Percentiles rank a stretch among this genome's conserved stretches.
Evolutionary conservation across 2,797 vertebrate genomes (phyloP).

Genomic region (Babyrousa celebensis): DNA sequence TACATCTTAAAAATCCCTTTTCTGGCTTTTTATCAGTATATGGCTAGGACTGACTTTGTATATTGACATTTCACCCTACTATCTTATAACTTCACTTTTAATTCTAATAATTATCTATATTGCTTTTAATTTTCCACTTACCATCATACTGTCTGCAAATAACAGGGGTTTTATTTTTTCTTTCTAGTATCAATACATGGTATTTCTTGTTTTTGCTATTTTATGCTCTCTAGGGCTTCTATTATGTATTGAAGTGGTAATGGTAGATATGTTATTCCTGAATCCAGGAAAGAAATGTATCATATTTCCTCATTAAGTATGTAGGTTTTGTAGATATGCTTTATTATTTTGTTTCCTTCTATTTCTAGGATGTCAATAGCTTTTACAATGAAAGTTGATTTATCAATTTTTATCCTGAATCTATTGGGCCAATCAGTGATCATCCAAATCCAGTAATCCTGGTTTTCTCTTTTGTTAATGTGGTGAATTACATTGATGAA

Average conservation of each 20-base stretch:
- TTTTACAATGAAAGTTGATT: background rate
- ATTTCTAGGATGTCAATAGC: background rate
- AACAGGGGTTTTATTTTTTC: background rate
- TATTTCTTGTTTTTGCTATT: constrained; percentile 20
- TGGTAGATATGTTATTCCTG: background rate
- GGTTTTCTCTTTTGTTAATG: background rate
- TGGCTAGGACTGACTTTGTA: constrained; percentile 16
- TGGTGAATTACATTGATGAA: background rate
- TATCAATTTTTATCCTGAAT: background rate
- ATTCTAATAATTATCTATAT: background rate
- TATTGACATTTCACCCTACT: background rate
- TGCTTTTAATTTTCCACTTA: background rate
- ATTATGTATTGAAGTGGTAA: background rate
- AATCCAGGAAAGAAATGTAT: background rate
- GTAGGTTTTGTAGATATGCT: background rate
- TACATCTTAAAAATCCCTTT: background rate
- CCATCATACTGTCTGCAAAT: background rate
- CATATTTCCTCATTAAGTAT: background rate
- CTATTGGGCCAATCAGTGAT: background rate
- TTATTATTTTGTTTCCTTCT: background rate
- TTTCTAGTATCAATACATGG: background rate
- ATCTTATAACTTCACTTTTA: background rate
- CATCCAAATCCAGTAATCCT: background rate
- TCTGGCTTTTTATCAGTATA: background rate
- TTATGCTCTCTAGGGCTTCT: background rate